phyloP scores from a whole-genome alignment of 2,797 vertebrate genomes.

The Halcyon leucocephala region DNA sequence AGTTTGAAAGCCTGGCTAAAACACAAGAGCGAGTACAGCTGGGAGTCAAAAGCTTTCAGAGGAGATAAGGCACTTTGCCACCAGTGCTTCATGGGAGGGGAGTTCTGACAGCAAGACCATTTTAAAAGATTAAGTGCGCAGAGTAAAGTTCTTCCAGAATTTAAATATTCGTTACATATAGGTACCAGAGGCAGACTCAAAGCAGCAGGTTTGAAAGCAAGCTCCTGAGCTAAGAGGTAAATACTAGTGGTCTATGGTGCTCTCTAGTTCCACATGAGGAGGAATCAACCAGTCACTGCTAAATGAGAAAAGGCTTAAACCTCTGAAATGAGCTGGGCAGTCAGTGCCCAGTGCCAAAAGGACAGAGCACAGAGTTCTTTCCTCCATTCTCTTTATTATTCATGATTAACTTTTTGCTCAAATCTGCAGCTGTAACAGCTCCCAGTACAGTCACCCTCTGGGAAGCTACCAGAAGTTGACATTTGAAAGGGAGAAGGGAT shows the following conservation, averaged over 20 bases:
- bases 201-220: background rate
- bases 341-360: slow-evolving; percentile 10
- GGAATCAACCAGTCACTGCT: background rate
- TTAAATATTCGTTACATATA: slow-evolving; percentile 44
- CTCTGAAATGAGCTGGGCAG: background rate
- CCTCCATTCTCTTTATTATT: background rate
- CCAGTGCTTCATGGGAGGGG: background rate
- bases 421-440: background rate
- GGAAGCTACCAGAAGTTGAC: background rate
- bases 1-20: slow-evolving; percentile 52
- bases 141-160: background rate
- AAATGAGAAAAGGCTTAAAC: background rate
- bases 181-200: background rate
- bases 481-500: background rate
- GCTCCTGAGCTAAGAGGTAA: background rate
- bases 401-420: background rate
- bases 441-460: background rate
- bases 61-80: slow-evolving; percentile 46
- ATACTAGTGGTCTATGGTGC: background rate
- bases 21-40: slow-evolving; percentile 58
- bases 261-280: background rate
- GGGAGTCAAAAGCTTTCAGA: slow-evolving; percentile 57
- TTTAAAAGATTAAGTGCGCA: slow-evolving; percentile 36
- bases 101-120: background rate
- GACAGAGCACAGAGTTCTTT: background rate